phyloP scores from a whole-genome alignment of 2,797 vertebrate genomes.

The Falco naumanni region DNA sequence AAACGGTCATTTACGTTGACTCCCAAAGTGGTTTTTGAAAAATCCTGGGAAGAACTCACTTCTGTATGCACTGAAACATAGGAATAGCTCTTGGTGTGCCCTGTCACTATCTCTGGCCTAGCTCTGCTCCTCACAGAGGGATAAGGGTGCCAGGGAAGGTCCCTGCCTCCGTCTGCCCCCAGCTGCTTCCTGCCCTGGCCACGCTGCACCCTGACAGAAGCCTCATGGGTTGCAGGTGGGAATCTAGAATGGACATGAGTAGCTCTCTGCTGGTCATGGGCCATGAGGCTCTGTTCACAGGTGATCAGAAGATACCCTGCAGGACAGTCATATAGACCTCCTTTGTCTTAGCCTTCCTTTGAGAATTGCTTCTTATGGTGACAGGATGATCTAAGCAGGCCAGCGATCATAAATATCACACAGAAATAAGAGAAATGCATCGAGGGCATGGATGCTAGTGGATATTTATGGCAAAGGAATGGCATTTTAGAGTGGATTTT shows the following conservation, averaged over 20 bases:
- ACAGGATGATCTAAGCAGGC: not conserved
- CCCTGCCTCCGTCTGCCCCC: not conserved
- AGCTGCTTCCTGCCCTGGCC: rapidly evolving
- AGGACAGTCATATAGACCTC: not conserved
- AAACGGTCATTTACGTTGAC: not conserved
- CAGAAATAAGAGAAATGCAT: not conserved
- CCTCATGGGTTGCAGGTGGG: not conserved
- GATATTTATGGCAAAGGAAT: not conserved
- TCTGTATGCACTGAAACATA: rapidly evolving
- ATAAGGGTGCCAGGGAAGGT: rapidly evolving
- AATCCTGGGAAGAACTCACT: not conserved
- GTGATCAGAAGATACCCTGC: not conserved
- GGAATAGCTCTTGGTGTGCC: not conserved
- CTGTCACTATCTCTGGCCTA: not conserved
- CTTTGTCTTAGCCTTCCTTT: not conserved
- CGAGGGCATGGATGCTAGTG: not conserved
- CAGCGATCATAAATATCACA: not conserved
- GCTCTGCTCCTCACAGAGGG: not conserved
- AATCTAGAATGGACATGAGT: not conserved
- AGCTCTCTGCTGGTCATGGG: not conserved
- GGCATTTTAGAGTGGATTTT: not conserved
- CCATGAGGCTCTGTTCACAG: not conserved
- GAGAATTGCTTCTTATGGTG: not conserved
- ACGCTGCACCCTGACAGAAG: not conserved
- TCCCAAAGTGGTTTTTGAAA: not conserved